Evolutionary conservation across 2,113 vertebrate genomes (phyloP).

Genomic region (human (Homo sapiens)): DNA sequence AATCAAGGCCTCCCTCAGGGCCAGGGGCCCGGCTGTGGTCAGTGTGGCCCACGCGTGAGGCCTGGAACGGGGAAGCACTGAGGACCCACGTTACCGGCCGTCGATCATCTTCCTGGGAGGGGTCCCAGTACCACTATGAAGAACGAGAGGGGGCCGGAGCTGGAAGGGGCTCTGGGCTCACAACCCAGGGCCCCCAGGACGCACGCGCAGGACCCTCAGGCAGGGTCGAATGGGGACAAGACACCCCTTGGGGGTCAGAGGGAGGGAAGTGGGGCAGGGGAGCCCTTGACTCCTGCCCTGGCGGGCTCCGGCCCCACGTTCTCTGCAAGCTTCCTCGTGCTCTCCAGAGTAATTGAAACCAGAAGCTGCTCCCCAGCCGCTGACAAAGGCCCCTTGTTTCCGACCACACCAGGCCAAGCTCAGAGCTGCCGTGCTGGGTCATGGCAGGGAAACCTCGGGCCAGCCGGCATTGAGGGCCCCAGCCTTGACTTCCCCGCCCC

Average conservation of each 20-base stretch:
- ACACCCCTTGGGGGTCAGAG: neutral
- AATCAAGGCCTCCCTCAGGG: neutral
- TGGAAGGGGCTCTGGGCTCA: neutral
- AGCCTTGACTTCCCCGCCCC: neutral
- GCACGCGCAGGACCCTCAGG: fast-evolving
- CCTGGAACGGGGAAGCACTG: neutral
- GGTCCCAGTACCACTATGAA: neutral
- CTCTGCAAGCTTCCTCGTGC: neutral
- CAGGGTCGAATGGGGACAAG: neutral
- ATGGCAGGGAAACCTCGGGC: neutral
- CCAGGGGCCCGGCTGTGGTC: neutral
- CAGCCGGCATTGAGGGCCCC: neutral
- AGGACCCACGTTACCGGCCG: neutral
- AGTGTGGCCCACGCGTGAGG: neutral
- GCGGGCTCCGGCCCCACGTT: neutral
- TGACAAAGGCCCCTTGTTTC: constrained; percentile 66
- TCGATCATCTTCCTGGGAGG: neutral
- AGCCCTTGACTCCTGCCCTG: neutral
- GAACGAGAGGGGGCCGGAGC: neutral
- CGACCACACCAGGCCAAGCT: neutral
- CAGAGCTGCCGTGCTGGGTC: neutral
- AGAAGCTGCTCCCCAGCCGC: neutral
- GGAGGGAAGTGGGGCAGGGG: neutral
- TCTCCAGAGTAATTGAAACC: constrained; percentile 57
- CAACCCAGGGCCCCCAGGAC: neutral